phyloP scores from a whole-genome alignment of 2,113 vertebrate genomes.

The Caretta caretta region DNA sequence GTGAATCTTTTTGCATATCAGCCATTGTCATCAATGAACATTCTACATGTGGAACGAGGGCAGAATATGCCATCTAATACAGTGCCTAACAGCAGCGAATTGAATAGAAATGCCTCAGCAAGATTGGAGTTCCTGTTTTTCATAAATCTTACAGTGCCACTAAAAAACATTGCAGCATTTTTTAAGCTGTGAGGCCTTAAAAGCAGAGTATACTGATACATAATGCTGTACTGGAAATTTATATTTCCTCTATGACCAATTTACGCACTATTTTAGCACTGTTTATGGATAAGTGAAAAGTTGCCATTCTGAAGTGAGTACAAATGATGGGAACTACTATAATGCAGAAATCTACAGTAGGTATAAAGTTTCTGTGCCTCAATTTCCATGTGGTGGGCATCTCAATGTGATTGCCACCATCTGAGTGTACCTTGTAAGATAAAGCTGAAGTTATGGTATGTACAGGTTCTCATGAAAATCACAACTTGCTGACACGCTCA shows the following conservation, averaged over 20 bases:
- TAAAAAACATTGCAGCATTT: neutral
- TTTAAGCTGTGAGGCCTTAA: neutral
- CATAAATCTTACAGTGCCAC: neutral
- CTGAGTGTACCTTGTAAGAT: slow-evolving; percentile 12
- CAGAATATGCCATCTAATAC: neutral
- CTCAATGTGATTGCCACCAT: neutral
- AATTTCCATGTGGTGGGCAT: neutral
- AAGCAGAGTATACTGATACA: neutral
- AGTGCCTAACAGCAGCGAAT: neutral
- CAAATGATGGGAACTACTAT: neutral
- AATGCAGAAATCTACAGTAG: neutral
- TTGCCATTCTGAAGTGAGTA: neutral
- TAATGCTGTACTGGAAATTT: neutral
- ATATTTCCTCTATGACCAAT: neutral
- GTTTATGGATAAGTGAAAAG: neutral
- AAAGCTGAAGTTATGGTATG: slow-evolving; percentile 45
- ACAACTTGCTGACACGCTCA: slow-evolving; percentile 55
- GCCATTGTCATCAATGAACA: neutral
- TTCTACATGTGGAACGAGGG: neutral
- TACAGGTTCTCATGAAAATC: slow-evolving; percentile 37
- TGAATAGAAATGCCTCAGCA: neutral
- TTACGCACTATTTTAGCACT: neutral
- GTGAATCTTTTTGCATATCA: neutral
- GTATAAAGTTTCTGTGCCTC: neutral
- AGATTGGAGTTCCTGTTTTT: neutral